Conservation (phyloP, 2,797 vertebrate species). For the Morelia viridis region DNA sequence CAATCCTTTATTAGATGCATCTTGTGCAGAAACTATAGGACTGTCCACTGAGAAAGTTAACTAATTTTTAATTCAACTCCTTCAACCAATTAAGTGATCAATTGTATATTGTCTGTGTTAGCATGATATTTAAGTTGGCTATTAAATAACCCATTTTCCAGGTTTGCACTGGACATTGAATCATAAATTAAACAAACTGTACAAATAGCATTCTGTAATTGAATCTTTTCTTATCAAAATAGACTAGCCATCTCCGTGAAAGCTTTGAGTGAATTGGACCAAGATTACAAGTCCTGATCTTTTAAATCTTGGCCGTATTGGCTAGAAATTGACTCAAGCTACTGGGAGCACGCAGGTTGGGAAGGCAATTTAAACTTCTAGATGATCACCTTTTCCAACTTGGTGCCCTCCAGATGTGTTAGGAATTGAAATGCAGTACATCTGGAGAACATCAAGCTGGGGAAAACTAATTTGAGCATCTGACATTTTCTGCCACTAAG, state of each 20-base stretch:
- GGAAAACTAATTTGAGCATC: background rate
- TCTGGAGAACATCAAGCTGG: background rate
- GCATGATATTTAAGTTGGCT: background rate
- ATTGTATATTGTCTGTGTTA: background rate
- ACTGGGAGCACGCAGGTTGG: background rate
- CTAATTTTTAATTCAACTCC: background rate
- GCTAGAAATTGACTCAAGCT: background rate
- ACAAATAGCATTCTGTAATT: background rate
- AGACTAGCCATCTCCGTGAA: background rate
- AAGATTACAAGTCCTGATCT: background rate
- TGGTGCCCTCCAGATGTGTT: background rate
- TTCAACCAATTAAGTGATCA: background rate
- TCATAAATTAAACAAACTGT: background rate
- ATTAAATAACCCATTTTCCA: background rate
- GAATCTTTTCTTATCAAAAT: background rate
- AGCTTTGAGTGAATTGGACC: background rate
- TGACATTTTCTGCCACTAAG: background rate
- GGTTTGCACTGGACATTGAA: background rate
- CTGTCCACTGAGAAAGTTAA: background rate
- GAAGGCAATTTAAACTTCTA: background rate
- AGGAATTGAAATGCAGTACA: background rate
- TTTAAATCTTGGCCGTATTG: background rate
- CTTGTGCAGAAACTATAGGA: conserved; percentile 37
- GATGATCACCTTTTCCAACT: background rate
- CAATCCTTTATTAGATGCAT: conserved; percentile 32